These are phyloP conservation scores for Sitta europaea DNA, from an alignment of 2,113 vertebrate genomes.

Conservation along the genomic window DNA sequence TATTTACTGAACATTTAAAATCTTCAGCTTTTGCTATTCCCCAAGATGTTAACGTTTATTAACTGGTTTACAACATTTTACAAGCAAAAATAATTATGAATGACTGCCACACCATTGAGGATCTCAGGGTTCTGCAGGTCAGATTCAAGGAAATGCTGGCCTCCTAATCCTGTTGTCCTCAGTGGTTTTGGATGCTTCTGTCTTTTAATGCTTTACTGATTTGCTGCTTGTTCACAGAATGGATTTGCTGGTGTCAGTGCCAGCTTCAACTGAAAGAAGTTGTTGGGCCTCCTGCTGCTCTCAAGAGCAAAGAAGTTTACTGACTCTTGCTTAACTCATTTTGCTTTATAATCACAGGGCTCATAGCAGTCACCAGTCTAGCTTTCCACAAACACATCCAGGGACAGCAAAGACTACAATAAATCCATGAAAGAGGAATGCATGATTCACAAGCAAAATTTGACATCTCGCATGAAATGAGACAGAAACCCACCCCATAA, in stretches of 20 bases:
- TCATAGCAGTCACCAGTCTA: neutral
- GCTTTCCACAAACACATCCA: neutral
- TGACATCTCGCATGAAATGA: neutral
- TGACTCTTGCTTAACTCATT: neutral
- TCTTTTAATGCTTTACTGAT: neutral
- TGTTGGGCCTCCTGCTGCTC: conserved; percentile 8
- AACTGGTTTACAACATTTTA: neutral
- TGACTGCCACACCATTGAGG: neutral
- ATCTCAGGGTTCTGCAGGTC: neutral
- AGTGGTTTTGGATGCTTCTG: neutral
- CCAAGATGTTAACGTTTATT: neutral
- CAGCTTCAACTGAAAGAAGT: conserved; percentile 34
- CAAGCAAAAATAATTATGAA: neutral
- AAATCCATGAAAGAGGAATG: neutral
- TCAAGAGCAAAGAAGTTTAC: neutral
- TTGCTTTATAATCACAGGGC: conserved; percentile 10
- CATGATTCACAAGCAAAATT: neutral
- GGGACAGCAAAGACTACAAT: neutral
- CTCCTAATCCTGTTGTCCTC: neutral
- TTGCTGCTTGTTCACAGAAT: neutral
- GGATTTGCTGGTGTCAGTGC: neutral
- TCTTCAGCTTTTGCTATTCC: neutral
- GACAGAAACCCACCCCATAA: neutral
- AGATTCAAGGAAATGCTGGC: neutral
- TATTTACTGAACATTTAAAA: no score